Percentiles rank a stretch among this genome's conserved stretches.
These are phyloP conservation scores for Rhipidura dahli DNA, from an alignment of 2,113 vertebrate species.

Conservation along the genomic window DNA sequence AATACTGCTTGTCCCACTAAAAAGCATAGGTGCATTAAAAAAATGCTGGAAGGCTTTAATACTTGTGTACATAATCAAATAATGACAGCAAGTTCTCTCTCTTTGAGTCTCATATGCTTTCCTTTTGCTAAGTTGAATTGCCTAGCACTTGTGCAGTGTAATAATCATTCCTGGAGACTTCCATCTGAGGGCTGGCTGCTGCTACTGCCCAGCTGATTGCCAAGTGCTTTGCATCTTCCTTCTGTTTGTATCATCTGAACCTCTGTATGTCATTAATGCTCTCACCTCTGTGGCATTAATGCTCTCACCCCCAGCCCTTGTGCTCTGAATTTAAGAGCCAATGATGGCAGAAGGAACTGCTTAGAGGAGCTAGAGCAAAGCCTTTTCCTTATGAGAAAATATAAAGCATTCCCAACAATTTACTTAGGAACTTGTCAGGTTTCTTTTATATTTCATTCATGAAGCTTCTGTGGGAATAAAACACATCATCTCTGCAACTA, in stretches of 20 bases:
- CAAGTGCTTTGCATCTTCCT: not conserved
- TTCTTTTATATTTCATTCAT: not conserved
- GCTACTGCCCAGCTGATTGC: not conserved
- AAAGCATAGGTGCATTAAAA: not conserved
- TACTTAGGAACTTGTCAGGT: not conserved
- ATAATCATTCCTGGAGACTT: not conserved
- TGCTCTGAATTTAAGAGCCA: not conserved
- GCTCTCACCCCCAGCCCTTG: not conserved
- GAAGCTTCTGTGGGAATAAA: not conserved
- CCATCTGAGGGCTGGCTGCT: not conserved
- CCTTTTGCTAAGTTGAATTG: not conserved
- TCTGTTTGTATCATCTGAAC: not conserved
- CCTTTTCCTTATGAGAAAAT: not conserved
- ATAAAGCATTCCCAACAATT: not conserved
- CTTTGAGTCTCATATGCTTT: not conserved
- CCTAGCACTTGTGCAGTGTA: not conserved
- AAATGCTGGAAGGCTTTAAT: not conserved
- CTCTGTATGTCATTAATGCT: not conserved
- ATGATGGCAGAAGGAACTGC: not conserved
- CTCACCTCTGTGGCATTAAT: not conserved
- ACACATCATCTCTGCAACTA: not conserved
- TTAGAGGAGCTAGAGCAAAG: not conserved
- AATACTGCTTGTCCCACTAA: not conserved
- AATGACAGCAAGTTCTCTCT: not conserved
- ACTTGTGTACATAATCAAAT: not conserved